phyloP scores from a whole-genome alignment of 1,140 invertebrate genomes.

The Drosophila yakuba region DNA sequence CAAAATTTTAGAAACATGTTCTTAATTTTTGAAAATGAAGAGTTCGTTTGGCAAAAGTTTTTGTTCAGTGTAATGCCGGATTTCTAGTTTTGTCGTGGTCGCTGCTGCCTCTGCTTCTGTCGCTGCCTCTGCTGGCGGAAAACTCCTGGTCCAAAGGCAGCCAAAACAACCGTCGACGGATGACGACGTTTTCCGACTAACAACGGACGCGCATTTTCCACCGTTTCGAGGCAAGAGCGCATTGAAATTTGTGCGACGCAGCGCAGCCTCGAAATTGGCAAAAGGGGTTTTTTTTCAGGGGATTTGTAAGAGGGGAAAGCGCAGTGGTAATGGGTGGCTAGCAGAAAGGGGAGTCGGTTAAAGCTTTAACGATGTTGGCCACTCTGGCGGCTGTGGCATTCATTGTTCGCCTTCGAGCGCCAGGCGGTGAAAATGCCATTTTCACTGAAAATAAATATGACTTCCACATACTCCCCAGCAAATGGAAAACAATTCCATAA shows the following conservation, averaged over 20 bases:
- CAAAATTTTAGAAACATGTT: neutral
- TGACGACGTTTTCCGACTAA: constrained; percentile 83
- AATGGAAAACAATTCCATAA: no score
- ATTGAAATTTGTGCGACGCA: constrained; percentile 81
- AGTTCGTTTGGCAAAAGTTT: neutral
- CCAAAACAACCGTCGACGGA: constrained; percentile 82
- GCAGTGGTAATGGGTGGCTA: constrained; percentile 26
- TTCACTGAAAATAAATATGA: constrained; percentile 6
- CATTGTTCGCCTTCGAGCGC: constrained; percentile 71
- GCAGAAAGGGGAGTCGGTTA: constrained; percentile 35
- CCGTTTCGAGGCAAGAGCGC: constrained; percentile 80
- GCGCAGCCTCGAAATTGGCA: constrained; percentile 65
- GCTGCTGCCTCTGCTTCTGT: constrained; percentile 10
- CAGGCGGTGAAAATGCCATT: constrained; percentile 67
- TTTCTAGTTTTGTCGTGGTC: constrained; percentile 23
- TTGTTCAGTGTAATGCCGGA: constrained; percentile 24
- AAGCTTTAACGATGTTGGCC: constrained; percentile 78
- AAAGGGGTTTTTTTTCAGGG: neutral
- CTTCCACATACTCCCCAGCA: neutral
- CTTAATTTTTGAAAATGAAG: no score
- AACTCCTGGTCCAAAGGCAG: constrained; percentile 57
- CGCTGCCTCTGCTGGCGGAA: constrained; percentile 40
- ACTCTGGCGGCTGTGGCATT: constrained; percentile 62
- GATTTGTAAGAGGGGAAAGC: neutral
- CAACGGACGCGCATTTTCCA: constrained; percentile 83